phyloP scores from a whole-genome alignment of 1,140 invertebrate genomes.

The Listronotus oregonensis region DNA sequence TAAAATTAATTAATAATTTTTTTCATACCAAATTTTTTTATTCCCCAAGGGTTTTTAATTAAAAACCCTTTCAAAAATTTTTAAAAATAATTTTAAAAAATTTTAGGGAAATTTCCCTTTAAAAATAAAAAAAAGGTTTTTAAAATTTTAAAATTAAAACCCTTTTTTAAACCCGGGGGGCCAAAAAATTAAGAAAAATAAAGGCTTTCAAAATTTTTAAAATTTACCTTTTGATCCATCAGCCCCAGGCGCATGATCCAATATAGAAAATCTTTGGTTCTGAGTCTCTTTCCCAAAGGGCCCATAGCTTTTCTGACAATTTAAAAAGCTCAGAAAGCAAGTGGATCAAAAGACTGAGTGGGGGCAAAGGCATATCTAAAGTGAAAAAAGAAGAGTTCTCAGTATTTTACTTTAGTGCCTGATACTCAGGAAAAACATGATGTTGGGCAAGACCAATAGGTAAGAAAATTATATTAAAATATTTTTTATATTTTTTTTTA shows the following conservation, averaged over 20 bases:
- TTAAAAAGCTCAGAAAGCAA: conserved; percentile 58
- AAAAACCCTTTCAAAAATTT: no score
- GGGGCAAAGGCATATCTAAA: conserved; percentile 68
- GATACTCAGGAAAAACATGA: conserved; percentile 67
- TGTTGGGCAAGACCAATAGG: conserved; percentile 75
- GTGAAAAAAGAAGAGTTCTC: conserved; percentile 70
- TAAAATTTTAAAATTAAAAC: no score
- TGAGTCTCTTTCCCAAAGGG: conserved; percentile 91
- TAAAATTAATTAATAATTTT: no score
- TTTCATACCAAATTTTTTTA: no score
- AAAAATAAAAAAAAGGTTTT: no score
- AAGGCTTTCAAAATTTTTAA: conserved; percentile 65
- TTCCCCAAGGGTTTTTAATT: no score
- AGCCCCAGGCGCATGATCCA: conserved; percentile 88
- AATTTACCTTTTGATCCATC: conserved; percentile 78
- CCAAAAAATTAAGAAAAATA: conserved; percentile 63
- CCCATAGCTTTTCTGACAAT: conserved; percentile 70
- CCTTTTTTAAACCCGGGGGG: no score
- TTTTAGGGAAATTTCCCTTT: no score
- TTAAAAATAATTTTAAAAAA: no score
- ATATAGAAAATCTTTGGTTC: conserved; percentile 79
- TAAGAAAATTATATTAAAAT: conserved; percentile 5
- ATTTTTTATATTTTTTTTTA: no score
- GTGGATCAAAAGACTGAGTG: conserved; percentile 59
- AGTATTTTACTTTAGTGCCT: conserved; percentile 77